phyloP scores from a whole-genome alignment of 2,113 vertebrate genomes.

The Siniperca knerii region DNA sequence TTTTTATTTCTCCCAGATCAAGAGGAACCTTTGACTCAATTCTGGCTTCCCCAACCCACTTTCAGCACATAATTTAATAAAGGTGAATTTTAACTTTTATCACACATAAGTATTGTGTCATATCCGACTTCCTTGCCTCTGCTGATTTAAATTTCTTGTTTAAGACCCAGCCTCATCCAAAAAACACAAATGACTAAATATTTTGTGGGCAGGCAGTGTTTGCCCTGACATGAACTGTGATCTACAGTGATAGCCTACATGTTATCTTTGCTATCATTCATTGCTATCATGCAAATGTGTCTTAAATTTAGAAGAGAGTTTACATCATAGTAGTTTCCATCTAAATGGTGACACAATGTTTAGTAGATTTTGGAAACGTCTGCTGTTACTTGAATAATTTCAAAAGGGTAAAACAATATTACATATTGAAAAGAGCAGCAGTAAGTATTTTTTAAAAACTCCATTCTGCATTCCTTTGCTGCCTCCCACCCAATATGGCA shows the following conservation, averaged over 20 bases:
- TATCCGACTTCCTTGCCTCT: not conserved
- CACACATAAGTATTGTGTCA: not conserved
- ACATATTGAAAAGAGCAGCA: not conserved
- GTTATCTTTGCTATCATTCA: not conserved
- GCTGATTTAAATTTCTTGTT: not conserved
- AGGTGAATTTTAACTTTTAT: not conserved
- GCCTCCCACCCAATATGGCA: not conserved
- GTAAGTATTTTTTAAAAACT: not conserved
- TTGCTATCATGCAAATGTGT: not conserved
- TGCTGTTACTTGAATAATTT: not conserved
- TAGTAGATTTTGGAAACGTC: not conserved
- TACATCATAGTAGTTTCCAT: not conserved
- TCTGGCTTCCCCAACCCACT: not conserved
- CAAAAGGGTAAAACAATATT: not conserved
- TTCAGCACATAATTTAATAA: not conserved
- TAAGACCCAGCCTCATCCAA: no score
- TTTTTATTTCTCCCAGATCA: not conserved
- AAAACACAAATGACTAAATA: not conserved
- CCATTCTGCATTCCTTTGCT: not conserved
- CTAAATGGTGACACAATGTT: not conserved
- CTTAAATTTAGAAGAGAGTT: not conserved
- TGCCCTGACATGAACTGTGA: not conserved
- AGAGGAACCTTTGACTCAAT: constrained; percentile 3
- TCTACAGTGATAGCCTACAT: not conserved
- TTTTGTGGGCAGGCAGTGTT: not conserved